Base-by-base conservation (phyloP, 1,140 invertebrate species). In the Archivesica marissinica region DNA sequence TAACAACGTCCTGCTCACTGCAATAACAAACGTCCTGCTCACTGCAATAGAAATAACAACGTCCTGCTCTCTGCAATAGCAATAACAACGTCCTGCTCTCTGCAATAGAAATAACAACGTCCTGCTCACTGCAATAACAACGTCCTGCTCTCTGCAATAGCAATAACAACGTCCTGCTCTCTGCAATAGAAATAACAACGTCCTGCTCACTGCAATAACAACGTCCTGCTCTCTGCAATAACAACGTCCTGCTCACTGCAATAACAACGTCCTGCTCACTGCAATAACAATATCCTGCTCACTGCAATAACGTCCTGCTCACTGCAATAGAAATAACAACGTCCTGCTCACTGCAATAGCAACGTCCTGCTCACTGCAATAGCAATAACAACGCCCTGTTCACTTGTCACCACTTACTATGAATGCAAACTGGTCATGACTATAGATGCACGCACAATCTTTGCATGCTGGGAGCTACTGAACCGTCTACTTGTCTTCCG, bases 241-340 rank as follows among this genome's bases (percentile, higher is more conserved):
- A 85, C 59, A 86, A 92, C 70, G 89, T 90, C 79, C 92, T 92
- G 25, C 92, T 88, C 0, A 92, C 89, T 38, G 89, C 85, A 44
- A 90, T 89, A 2, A 94, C 89, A 11, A 90, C 77, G 75, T 92
- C 90, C 85, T 93, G 92, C 59, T 94, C 93, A 83, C 93, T 94
- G 85, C 28, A 35, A 52, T 6, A 23, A 47, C 1, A 2, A 50
- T 28, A 74, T n/a, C n/a, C n/a, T n/a, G n/a, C n/a, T n/a, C n/a
- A n/a, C n/a, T n/a, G n/a, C 30, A 2, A 94, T 89, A 11, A 90
- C 77, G 75, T 92, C 90, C 85, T 93, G 92, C 59, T 94, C 93
- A 83, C 93, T 94, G 85, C 28, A 35, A 52, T 6, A 23, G 33
- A 17, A 2, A 50, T 28, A 74, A n/a, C n/a, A 94, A 84, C 70